Conservation (phyloP, 2,888 invertebrate genomes). For the Drosophila barbarae region DNA sequence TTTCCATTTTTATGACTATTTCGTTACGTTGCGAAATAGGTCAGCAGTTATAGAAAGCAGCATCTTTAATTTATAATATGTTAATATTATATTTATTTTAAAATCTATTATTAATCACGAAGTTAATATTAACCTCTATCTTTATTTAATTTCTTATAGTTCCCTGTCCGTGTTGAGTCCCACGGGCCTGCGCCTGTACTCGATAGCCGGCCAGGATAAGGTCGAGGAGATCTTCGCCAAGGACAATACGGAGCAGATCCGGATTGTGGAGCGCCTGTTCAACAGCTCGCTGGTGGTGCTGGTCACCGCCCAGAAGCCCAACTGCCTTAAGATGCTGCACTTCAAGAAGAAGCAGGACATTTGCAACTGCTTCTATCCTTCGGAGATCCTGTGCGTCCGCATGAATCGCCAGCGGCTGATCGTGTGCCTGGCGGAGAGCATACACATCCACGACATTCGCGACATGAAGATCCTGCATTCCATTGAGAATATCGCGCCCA, state of each 20-base stretch:
- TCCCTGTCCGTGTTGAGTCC: slow-evolving; percentile 77
- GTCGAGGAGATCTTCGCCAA: slow-evolving; percentile 79
- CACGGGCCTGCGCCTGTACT: slow-evolving; percentile 77
- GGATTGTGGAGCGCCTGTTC: slow-evolving; percentile 78
- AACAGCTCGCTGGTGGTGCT: slow-evolving; percentile 79
- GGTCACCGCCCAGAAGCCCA: slow-evolving; percentile 78
- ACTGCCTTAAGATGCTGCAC: slow-evolving; percentile 79
- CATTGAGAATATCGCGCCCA: slow-evolving; percentile 77
- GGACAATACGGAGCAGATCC: slow-evolving; percentile 77
- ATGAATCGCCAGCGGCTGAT: slow-evolving; percentile 79
- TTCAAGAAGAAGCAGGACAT: slow-evolving; percentile 80
- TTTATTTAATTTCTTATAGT: slow-evolving; percentile 51
- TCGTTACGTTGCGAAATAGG: not conserved
- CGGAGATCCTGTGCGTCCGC: slow-evolving; percentile 77
- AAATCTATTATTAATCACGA: too few relatives aligned
- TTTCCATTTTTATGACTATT: not conserved
- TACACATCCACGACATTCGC: slow-evolving; percentile 80
- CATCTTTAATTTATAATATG: too few relatives aligned
- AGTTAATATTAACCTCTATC: not conserved
- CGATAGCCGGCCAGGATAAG: slow-evolving; percentile 76
- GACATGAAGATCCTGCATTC: slow-evolving; percentile 79
- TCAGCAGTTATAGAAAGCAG: too few relatives aligned
- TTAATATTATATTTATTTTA: too few relatives aligned
- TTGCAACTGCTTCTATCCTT: slow-evolving; percentile 79
- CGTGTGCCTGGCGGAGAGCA: slow-evolving; percentile 77